Evolutionary conservation across 1,140 invertebrate genomes (phyloP), one percentile per base, ranked within the genome.

Genomic region (Neodiprion lecontei): DNA sequence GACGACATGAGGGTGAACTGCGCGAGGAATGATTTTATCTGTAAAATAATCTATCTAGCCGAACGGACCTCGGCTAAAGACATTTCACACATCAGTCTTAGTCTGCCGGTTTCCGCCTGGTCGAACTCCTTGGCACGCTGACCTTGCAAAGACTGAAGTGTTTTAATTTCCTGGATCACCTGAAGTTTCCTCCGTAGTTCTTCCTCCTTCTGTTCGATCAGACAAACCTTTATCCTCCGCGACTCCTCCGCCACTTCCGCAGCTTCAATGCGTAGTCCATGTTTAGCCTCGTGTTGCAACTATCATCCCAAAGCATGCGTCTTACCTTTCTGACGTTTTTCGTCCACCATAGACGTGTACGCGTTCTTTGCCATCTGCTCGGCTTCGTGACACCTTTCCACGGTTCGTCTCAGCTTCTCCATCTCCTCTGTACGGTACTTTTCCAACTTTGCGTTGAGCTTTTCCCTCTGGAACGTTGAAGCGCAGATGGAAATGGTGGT

Each of bases 41-140:
- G 28, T 40, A 5, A 5, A 40, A 40, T 40, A 5, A 40, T 3
- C 28, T 40, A 40, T 40, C 28, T 40, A 1, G 28, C 1, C 5
- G 28, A 40, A 40, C 28, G 53, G n/a, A 61, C 53, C 53, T 71
- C 70, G 9, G 70, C 70, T 14, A 71, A 48, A 4, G 70, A 71
- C 70, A 71, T 71, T 71, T 71, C 70, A 40, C 70, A 71, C 23
- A 71, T 23, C 40, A 71, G 48, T 47, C 70, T 48, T 40, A 71
- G 40, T 48, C 21, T 49, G 49, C 40, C 48, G 9, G 70, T 71
- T 40, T 49, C 23, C 40, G 70, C 14, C 21, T 11, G 49, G 14
- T 71, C 70, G 14, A 50, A 9, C 8, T 71, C 49, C 70, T 71
- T 71, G 40, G 14, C 48, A 12, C 48, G 14, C 7, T 14, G 21